These are phyloP conservation scores for Pelecanoides urinatrix DNA, from an alignment of 2,113 vertebrate species.

Conservation along the genomic window DNA sequence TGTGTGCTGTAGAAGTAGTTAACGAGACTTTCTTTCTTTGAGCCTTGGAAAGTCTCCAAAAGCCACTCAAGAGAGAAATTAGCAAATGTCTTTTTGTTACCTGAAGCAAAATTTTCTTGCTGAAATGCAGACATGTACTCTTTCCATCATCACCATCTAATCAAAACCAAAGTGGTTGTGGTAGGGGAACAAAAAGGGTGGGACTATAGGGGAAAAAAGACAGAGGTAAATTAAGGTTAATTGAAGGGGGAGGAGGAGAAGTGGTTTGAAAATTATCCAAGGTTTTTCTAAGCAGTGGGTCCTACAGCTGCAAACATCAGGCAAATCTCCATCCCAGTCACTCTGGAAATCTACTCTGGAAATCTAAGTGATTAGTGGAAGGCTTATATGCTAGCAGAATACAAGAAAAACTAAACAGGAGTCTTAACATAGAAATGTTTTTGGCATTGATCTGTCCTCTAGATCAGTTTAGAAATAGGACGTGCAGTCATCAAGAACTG, in stretches of 20 bases:
- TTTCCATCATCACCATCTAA: conserved; percentile 18
- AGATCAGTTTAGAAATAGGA: not conserved
- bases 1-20: conserved; percentile 57
- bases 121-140: not conserved
- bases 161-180: conserved; percentile 3
- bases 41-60: conserved; percentile 68
- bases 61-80: conserved; percentile 67
- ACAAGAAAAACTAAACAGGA: not conserved
- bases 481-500: not conserved
- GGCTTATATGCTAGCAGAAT: not conserved
- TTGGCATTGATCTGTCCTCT: not conserved
- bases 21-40: conserved; percentile 62
- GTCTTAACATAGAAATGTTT: not conserved
- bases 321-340: not conserved
- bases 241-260: not conserved
- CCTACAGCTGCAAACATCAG: not conserved
- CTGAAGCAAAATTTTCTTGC: conserved; percentile 56
- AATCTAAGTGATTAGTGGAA: not conserved
- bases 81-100: conserved; percentile 72
- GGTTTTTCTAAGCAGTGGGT: not conserved
- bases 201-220: not conserved
- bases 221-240: conserved; percentile 5
- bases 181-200: not conserved
- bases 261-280: not conserved
- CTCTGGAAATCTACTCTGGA: not conserved